Evolutionary conservation across 2,113 vertebrate genomes (phyloP).

Genomic region (Burhinus bistriatus): DNA sequence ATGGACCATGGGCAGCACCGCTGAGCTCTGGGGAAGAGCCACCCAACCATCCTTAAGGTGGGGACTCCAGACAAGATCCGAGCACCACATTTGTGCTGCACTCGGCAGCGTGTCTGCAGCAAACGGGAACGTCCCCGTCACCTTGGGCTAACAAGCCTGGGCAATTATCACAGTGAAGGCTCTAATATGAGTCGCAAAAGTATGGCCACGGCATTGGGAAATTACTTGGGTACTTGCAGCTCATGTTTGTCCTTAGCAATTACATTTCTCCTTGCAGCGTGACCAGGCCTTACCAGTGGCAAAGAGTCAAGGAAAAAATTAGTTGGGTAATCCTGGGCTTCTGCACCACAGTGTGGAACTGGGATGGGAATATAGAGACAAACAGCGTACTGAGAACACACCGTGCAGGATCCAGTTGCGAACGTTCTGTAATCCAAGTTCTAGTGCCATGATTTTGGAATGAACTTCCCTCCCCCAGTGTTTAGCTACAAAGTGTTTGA

Average conservation of each 20-base stretch:
- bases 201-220: not conserved
- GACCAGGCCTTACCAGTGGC: not conserved
- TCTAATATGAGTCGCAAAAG: fast-evolving
- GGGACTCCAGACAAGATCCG: not conserved
- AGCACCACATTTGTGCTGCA: fast-evolving
- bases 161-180: not conserved
- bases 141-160: not conserved
- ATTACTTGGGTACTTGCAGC: not conserved
- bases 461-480: not conserved
- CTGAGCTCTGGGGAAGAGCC: not conserved
- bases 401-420: not conserved
- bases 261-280: fast-evolving
- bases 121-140: not conserved
- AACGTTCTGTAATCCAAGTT: not conserved
- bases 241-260: not conserved
- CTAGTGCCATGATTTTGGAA: not conserved
- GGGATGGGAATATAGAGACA: not conserved
- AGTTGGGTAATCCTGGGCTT: not conserved
- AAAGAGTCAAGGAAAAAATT: not conserved
- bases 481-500: slow-evolving; percentile 44
- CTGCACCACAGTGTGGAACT: not conserved
- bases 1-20: fast-evolving
- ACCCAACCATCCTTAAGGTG: not conserved
- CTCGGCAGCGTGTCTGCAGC: not conserved
- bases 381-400: not conserved